Base-by-base conservation (phyloP, 2,888 invertebrate genomes). In the Thelaira solivaga region DNA sequence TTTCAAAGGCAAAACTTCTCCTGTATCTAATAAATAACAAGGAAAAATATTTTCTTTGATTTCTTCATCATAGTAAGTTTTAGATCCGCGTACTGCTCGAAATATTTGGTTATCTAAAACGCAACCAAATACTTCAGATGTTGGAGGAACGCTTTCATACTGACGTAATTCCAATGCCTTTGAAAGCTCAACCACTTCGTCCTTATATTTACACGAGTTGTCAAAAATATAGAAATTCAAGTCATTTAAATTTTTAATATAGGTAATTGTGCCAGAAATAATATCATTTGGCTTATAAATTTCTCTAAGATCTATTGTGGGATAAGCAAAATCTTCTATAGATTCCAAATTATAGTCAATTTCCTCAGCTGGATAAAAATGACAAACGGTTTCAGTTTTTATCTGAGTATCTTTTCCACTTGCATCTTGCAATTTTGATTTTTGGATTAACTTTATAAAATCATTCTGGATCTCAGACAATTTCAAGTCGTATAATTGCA, bases 61-160 rank as follows among this genome's bases (percentile, higher is more conserved):
- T 51, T 76, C 68, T 7, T 51, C 57, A 16, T 76, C 68, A 20
- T 64, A 62, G 1, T 47, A 36, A 2, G 43, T 34, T 7, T 76
- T 59, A n/a, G 59, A 41, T 8, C 62, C 13, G 2, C 80, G 73
- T 1, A 80, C 72, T 2, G 82, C 82, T 34, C 82, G 62, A 16
- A 80, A 31, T 39, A 82, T 81, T 6, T 78, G 64, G 5, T 80
- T 65, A 26, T 82, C 82, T 11, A 81, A 34, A 2, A 80, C 82
- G 29, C 74, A 39, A 5, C 82, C 82, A 43, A 82, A 82, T 6
- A 82, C 47, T 45, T 81, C 80, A 10, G 43, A 26, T 4, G 59
- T 24, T 1, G 55, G 20, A 1, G 82, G 82, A 57, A 80, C 11
- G 2, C 6, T 8, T 6, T 64, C 36, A 20, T 81, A 81, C 47